These are phyloP conservation scores for Leptinotarsa peninsularis DNA, from an alignment of 2,888 invertebrate genomes.

Conservation along the genomic window DNA sequence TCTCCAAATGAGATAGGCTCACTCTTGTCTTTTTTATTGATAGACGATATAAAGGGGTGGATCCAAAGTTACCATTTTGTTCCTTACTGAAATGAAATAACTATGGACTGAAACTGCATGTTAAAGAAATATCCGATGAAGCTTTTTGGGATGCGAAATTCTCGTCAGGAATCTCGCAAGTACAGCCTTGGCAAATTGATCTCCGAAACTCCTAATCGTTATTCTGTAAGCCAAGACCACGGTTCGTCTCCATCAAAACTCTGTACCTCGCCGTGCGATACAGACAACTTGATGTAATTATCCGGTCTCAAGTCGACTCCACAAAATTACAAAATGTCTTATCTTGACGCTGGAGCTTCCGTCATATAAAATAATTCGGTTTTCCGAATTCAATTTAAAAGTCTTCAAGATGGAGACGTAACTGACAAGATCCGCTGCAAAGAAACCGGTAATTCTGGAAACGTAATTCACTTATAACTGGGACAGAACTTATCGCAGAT, in stretches of 20 bases:
- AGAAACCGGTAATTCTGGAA: neutral
- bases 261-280: neutral
- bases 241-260: neutral
- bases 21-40: too few relatives aligned
- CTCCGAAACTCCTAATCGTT: neutral
- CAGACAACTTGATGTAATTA: slow-evolving; percentile 1
- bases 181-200: too few relatives aligned
- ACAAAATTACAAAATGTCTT: slow-evolving; percentile 14
- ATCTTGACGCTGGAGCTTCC: slow-evolving; percentile 7
- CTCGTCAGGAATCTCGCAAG: too few relatives aligned
- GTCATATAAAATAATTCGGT: slow-evolving; percentile 2
- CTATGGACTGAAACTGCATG: too few relatives aligned
- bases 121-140: too few relatives aligned
- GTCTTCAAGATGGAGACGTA: neutral
- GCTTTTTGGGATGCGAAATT: too few relatives aligned
- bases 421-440: neutral
- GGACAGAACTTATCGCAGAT: neutral
- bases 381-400: slow-evolving; percentile 10
- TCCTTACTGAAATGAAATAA: too few relatives aligned
- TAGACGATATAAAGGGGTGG: too few relatives aligned
- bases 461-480: neutral
- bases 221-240: neutral
- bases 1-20: too few relatives aligned
- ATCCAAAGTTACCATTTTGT: too few relatives aligned
- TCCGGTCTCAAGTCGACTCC: neutral